phyloP scores from a whole-genome alignment of 2,113 vertebrate species.

The Nibea coibor region DNA sequence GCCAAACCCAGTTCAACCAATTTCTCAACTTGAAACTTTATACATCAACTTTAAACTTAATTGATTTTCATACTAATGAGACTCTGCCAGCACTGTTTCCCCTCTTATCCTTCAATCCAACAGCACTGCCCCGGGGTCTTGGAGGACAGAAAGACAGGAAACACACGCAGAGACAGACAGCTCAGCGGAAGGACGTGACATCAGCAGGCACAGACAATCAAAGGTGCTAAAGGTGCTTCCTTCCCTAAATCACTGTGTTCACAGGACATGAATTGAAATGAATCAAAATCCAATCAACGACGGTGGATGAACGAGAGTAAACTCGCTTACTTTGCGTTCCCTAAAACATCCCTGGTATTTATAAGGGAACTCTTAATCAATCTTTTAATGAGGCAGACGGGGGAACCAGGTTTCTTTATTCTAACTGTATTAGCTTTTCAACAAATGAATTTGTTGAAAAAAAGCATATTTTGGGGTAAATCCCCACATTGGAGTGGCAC shows the following conservation, averaged over 20 bases:
- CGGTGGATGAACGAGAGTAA: slow-evolving; percentile 43
- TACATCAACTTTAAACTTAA: slow-evolving; percentile 54
- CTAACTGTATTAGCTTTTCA: not conserved
- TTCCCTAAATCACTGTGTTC: slow-evolving; percentile 92
- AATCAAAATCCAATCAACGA: slow-evolving; percentile 88
- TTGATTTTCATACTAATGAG: slow-evolving; percentile 70
- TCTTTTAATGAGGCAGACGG: slow-evolving; percentile 2
- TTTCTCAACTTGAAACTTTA: slow-evolving; percentile 56
- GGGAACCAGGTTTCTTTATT: not conserved
- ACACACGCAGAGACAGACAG: slow-evolving; percentile 78
- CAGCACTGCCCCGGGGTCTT: slow-evolving; percentile 71
- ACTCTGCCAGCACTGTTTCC: slow-evolving; percentile 56
- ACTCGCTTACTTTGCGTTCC: slow-evolving; percentile 12
- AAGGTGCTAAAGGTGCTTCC: slow-evolving; percentile 99
- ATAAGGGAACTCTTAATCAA: not conserved
- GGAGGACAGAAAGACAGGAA: slow-evolving; percentile 93
- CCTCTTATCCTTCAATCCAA: slow-evolving; percentile 54
- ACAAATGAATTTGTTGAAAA: not conserved
- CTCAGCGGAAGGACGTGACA: slow-evolving; percentile 93
- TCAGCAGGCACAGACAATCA: slow-evolving; percentile 96
- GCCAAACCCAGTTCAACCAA: slow-evolving; percentile 21
- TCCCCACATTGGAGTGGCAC: not conserved
- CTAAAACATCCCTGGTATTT: not conserved
- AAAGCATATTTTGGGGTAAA: slow-evolving; percentile 1
- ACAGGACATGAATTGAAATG: slow-evolving; percentile 87